Percentiles rank a stretch among this genome's conserved stretches.
Evolutionary conservation across 2,888 invertebrate genomes (phyloP).

Genomic region (Nomada ruficornis): DNA sequence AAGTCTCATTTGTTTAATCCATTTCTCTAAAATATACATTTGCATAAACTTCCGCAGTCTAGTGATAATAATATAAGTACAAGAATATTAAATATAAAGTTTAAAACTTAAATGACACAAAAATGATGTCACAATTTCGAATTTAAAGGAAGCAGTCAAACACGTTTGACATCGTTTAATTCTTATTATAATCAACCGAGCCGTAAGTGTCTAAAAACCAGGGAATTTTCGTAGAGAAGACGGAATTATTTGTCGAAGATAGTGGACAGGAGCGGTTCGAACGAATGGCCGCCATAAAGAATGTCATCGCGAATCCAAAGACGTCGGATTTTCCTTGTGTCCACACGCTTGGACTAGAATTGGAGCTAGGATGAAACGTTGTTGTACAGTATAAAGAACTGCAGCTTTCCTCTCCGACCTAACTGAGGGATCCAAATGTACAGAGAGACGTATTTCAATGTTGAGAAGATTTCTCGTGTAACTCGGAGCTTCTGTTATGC

Average conservation of each 20-base stretch:
- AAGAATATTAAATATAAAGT: no score
- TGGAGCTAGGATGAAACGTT: slow-evolving; percentile 42
- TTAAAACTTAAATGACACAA: no score
- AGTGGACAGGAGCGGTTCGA: slow-evolving; percentile 62
- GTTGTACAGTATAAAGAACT: slow-evolving; percentile 48
- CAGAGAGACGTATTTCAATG: slow-evolving; percentile 52
- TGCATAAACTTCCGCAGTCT: no score
- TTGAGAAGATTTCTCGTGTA: slow-evolving; percentile 41
- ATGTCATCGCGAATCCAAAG: slow-evolving; percentile 62
- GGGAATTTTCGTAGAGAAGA: slow-evolving; percentile 35
- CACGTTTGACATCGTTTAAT: no score
- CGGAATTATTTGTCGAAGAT: slow-evolving; percentile 62
- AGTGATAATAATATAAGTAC: no score
- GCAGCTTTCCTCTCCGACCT: slow-evolving; percentile 46
- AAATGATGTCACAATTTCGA: no score
- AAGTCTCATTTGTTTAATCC: no score
- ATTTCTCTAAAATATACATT: no score
- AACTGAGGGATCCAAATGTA: slow-evolving; percentile 9
- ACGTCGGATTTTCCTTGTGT: slow-evolving; percentile 47
- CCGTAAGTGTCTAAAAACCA: background rate
- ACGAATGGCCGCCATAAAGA: slow-evolving; percentile 69
- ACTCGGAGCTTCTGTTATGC: slow-evolving; percentile 19
- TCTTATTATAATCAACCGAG: no score
- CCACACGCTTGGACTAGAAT: slow-evolving; percentile 20
- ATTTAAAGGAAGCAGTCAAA: no score